phyloP scores from a whole-genome alignment of 53 echinoderm and acorn worm species.

The Holothuria leucospilota region DNA sequence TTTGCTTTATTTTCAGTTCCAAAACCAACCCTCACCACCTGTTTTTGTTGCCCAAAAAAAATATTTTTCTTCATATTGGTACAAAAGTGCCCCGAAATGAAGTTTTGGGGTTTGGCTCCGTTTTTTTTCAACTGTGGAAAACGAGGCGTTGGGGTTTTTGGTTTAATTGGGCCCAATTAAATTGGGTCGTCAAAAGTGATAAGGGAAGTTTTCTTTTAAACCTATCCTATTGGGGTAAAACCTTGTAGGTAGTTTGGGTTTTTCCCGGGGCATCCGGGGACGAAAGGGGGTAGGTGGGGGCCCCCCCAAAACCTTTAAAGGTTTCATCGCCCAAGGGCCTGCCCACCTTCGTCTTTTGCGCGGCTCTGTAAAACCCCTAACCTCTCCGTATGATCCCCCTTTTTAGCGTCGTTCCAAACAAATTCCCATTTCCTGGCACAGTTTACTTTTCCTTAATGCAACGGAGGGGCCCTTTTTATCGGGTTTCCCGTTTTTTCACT shows the following conservation, averaged over 20 bases:
- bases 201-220: too few relatives aligned
- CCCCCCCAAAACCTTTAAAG: not conserved
- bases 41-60: not conserved
- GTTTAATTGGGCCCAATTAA: too few relatives aligned
- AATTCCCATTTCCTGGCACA: not conserved
- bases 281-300: not conserved
- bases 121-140: too few relatives aligned
- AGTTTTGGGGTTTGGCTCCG: too few relatives aligned
- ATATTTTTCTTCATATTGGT: not conserved
- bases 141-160: too few relatives aligned
- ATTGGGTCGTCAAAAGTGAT: too few relatives aligned
- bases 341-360: not conserved
- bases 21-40: slow-evolving; percentile 11
- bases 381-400: not conserved
- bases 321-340: not conserved
- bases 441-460: not conserved
- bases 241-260: too few relatives aligned
- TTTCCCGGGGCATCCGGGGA: not conserved
- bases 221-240: too few relatives aligned
- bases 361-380: not conserved
- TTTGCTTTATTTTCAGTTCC: not conserved
- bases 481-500: not conserved
- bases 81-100: not conserved
- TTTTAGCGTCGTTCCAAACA: slow-evolving; percentile 9
- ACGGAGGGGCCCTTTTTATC: not conserved